Conservation (phyloP, 2,113 vertebrate genomes). For the Pelvicachromis taeniatus region DNA sequence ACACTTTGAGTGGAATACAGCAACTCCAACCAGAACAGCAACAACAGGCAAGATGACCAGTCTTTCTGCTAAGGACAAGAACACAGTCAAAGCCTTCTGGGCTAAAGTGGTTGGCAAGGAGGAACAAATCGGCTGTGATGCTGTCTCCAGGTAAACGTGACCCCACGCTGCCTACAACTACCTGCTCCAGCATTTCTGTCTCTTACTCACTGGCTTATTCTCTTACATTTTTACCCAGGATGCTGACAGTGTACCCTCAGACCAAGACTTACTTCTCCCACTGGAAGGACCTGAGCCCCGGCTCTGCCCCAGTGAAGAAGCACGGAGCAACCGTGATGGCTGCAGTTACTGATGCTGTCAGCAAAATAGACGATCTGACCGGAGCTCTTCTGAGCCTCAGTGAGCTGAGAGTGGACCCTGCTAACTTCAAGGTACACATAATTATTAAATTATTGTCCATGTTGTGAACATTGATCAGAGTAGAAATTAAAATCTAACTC, state of each 20-base stretch:
- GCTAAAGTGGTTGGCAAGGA: slow-evolving; percentile 14
- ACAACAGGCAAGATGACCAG: slow-evolving; percentile 62
- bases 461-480: not conserved
- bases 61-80: slow-evolving; percentile 68
- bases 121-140: slow-evolving; percentile 40
- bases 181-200: rapidly evolving
- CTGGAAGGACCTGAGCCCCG: slow-evolving; percentile 68
- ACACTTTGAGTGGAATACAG: not conserved
- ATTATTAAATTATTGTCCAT: too few species aligned
- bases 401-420: slow-evolving; percentile 81
- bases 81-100: slow-evolving; percentile 66
- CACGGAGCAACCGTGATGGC: slow-evolving; percentile 74
- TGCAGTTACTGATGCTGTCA: slow-evolving; percentile 66
- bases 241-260: slow-evolving; percentile 58
- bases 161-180: not conserved
- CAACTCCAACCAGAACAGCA: not conserved
- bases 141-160: slow-evolving; percentile 74
- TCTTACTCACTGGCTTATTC: rapidly evolving
- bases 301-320: slow-evolving; percentile 57
- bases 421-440: slow-evolving; percentile 81
- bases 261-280: slow-evolving; percentile 89
- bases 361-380: slow-evolving; percentile 71
- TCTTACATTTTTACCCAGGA: not conserved
- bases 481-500: not conserved
- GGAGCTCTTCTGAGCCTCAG: slow-evolving; percentile 56